Conservation (phyloP, 2,797 vertebrate species). For the Danio kyathit region DNA sequence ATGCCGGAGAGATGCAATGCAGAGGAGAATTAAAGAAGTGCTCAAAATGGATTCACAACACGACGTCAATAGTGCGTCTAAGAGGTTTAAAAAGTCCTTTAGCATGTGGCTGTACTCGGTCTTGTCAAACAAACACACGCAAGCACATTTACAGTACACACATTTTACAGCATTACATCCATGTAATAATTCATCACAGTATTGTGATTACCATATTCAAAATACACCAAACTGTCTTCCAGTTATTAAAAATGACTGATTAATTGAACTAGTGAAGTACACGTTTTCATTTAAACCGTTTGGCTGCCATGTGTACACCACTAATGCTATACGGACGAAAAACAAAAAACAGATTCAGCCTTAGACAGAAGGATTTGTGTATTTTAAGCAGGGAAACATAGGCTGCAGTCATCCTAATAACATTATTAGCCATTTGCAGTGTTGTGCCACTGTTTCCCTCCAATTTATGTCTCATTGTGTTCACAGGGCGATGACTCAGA, state of each 20-base stretch:
- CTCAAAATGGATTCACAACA: slow-evolving; percentile 45
- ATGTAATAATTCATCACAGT: not conserved
- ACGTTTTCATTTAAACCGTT: not conserved
- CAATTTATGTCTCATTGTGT: slow-evolving; percentile 25
- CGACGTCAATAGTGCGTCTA: not conserved
- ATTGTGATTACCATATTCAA: not conserved
- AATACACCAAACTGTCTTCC: not conserved
- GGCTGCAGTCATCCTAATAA: not conserved
- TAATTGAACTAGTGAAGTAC: not conserved
- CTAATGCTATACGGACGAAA: slow-evolving; percentile 1
- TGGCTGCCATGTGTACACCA: not conserved
- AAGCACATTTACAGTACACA: no score
- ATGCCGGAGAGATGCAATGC: slow-evolving; percentile 27
- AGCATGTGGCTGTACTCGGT: not conserved
- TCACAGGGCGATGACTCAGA: slow-evolving; percentile 51
- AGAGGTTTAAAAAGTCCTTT: not conserved
- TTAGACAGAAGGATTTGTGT: not conserved
- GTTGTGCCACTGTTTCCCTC: slow-evolving; percentile 33
- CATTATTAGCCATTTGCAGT: slow-evolving; percentile 30
- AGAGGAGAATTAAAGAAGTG: slow-evolving; percentile 30
- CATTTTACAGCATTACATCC: not conserved
- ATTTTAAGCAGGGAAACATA: slow-evolving; percentile 1
- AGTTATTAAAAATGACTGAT: no score
- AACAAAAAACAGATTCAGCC: not conserved
- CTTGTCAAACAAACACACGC: no score